These are phyloP conservation scores for Pantherophis alleghaniensis DNA, from an alignment of 2,797 vertebrate genomes.

Conservation along the genomic window DNA sequence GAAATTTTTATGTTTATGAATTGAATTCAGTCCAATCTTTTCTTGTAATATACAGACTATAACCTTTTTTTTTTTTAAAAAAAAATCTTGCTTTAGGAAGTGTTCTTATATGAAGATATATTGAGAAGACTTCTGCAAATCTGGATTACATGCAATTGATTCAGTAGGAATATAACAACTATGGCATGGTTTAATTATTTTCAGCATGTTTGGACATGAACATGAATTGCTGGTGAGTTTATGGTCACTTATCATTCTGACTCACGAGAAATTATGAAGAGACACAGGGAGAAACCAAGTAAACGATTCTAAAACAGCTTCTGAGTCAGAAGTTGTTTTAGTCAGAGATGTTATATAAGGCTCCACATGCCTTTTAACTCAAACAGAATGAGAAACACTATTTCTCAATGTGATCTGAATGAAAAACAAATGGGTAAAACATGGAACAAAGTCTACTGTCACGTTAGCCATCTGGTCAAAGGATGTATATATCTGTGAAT, in stretches of 20 bases:
- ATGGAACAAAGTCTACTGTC: background rate
- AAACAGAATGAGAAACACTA: background rate
- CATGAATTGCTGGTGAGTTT: background rate
- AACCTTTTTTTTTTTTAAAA: slow-evolving; percentile 7
- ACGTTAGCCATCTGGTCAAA: background rate
- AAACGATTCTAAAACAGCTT: background rate
- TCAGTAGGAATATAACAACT: background rate
- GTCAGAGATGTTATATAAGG: background rate
- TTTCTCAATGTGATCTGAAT: background rate
- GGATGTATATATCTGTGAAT: background rate
- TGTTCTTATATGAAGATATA: background rate
- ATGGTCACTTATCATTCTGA: background rate
- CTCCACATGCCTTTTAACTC: background rate
- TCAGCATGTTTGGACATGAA: background rate
- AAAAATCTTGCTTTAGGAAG: slow-evolving; percentile 44
- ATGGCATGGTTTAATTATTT: background rate
- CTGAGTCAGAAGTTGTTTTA: background rate
- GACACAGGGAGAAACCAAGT: background rate
- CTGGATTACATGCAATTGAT: background rate
- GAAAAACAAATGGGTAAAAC: background rate
- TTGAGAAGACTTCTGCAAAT: background rate
- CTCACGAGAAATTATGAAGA: background rate
- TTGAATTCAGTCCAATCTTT: background rate
- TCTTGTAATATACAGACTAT: background rate
- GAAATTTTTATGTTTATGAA: background rate